Evolutionary conservation across 92 coral and sea anemone genomes (phyloP), one percentile per base, ranked within the genome.

Genomic region (Ricordea florida): DNA sequence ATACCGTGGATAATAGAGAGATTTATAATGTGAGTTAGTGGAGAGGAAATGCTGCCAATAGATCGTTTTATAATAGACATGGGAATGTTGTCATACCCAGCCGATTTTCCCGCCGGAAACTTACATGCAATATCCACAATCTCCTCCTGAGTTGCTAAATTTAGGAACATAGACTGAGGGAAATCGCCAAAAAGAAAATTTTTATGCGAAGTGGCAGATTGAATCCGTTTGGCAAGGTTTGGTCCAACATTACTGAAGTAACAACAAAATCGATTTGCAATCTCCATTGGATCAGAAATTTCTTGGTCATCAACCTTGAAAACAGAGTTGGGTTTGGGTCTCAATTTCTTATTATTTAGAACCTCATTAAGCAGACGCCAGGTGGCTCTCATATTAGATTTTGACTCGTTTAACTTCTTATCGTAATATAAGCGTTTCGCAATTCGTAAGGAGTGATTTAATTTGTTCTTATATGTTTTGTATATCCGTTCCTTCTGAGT

Each of bases 351-450:
- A 10, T 20, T 63, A 17, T 87, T 80, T 10, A 87, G 30, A 10
- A 87, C 81, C 17, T 81, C 76, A 81, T 76, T 81, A 14, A 81
- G 58, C 13, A 86, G 44, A 28, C 66, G 58, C 87, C 91, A 86
- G 27, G 91, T 80, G 29, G 52, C 25, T 38, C 61, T 79, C 32
- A 68, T 41, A 50, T 78, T 69, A n/a, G 55, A 25, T 70, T n/a
- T n/a, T n/a, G n/a, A n/a, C n/a, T n/a, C n/a, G n/a, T n/a, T n/a
- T n/a, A n/a, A n/a, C n/a, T n/a, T n/a, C n/a, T n/a, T n/a, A n/a
- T n/a, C n/a, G n/a, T n/a, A n/a, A n/a, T n/a, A n/a, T n/a, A n/a
- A n/a, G n/a, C n/a, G n/a, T n/a, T n/a, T n/a, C n/a, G n/a, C n/a
- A n/a, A n/a, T n/a, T n/a, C n/a, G n/a, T n/a, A n/a, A n/a, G n/a